Evolutionary conservation across 2,888 invertebrate species (phyloP), one percentile per base, ranked within the genome.

Genomic region (Abrostola triplasia): DNA sequence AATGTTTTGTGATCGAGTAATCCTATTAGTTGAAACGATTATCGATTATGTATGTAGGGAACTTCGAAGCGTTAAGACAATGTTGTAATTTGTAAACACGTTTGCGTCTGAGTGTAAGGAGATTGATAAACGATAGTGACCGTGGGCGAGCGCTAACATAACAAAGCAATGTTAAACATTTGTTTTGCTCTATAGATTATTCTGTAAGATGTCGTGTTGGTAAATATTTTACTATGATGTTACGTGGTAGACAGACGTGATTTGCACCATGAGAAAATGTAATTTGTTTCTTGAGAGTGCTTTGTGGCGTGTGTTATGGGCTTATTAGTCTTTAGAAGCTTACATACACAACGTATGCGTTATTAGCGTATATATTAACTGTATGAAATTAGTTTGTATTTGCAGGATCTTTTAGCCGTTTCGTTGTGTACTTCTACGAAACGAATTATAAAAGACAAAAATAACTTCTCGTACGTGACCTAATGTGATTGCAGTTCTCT

Each of bases 171-270:
- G 88, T 86, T 86, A 82, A 88, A 87, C 90, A 90, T 90, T 90
- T 89, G 87, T 89, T 88, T 87, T 85, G 84, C 85, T 83, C 87
- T 88, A 74, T 81, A 86, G 88, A 88, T 90, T 88, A 88, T 87
- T 80, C 73, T 78, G 82, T 85, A 80, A 82, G 80, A 81, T 84
- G 84, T 86, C 87, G 81, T 83, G 83, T 83, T 77, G 71, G 83
- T 81, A 82, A 88, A 88, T 87, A 86, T 87, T 86, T 81, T 81
- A 82, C 78, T 78, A 78, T 67, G 74, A 79, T 76, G 73, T 76
- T 80, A 71, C 62, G 64, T 72, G 74, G 82, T 82, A 76, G 83
- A 86, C 84, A 85, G 83, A 82, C 86, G 79, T 83, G 87, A 87
- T 88, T 86, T 86, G 85, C 86, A 82, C 79, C 75, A 76, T 79